These are phyloP conservation scores for Herpailurus yagouaroundi DNA, from an alignment of 2,113 vertebrate genomes.

Conservation along the genomic window DNA sequence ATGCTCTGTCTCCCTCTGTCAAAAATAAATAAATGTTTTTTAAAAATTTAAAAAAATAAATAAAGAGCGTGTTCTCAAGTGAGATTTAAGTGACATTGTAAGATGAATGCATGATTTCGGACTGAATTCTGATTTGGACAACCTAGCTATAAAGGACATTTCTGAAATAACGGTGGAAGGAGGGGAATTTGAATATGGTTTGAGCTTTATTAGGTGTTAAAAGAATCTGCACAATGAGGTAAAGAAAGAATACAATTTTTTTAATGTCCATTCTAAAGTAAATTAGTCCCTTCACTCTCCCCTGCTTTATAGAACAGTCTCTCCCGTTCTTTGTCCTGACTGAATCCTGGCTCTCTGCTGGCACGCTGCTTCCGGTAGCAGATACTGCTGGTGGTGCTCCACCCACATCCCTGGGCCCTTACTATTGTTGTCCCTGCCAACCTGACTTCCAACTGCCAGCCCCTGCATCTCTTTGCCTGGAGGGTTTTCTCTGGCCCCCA, in stretches of 20 bases:
- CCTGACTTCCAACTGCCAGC: background rate
- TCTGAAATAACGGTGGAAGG: background rate
- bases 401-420: background rate
- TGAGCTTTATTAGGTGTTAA: conserved; percentile 12
- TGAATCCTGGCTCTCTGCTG: background rate
- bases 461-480: background rate
- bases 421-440: background rate
- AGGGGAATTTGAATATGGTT: background rate
- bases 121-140: conserved; percentile 35
- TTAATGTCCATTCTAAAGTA: conserved; percentile 15
- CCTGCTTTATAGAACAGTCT: background rate
- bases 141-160: background rate
- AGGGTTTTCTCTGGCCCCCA: background rate
- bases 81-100: conserved; percentile 16
- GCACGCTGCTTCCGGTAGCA: background rate
- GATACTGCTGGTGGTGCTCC: background rate
- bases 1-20: too few relatives aligned
- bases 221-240: background rate
- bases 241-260: conserved; percentile 9
- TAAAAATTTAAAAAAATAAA: too few relatives aligned
- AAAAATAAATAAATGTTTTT: too few relatives aligned
- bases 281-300: background rate
- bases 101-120: conserved; percentile 8
- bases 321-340: background rate
- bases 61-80: background rate